Evolutionary conservation across 92 coral and sea anemone species (phyloP), one percentile per base, ranked within the genome.

Genomic region (Metridium senile): DNA sequence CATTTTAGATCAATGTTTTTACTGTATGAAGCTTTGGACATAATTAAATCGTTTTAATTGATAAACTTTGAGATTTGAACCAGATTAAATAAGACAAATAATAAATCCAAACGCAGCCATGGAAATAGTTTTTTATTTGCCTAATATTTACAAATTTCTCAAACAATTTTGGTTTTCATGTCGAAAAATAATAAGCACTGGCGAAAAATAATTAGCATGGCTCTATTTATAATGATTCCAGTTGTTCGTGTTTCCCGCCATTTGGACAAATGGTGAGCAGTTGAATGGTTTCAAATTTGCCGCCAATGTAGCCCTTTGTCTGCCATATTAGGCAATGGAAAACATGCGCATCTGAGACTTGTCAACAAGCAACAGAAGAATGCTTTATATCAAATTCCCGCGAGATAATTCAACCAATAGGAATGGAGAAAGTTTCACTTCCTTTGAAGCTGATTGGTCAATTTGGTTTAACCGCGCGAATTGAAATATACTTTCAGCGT

Each of bases 391-490:
- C 4, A 80, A 74, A 13, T 84, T 88, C 86, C 89, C 93, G 93
- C 76, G 93, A 84, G 74, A 57, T 33, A 52, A 31, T 19, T 22
- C 16, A 53, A 57, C 93, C 93, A 88, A 88, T 88, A 35, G 82
- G 10, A 79, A 52, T 26, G 47, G 32, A 35, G 82, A 27, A 69
- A 23, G 20, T 45, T 51, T 58, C 26, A 33, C 13, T 68, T 45
- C 67, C 59, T 62, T 35, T 58, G 68, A 57, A 19, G 51, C 18
- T 91, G 89, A 91, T 91, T 91, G 97, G 97, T 27, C 58, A 28
- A 29, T 70, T 71, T 45, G 13, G 25, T 46, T 58, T 29, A 28
- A 57, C 87, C 88, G 93, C 93, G 91, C 89, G 88, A 86, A 89
- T 62, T 88, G 85, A 83, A 83, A 83, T 76, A 77, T 69, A 88